Percentiles rank a stretch among this genome's conserved stretches.
Conservation (phyloP, 2,888 invertebrate species). For the Hesperia comma region DNA sequence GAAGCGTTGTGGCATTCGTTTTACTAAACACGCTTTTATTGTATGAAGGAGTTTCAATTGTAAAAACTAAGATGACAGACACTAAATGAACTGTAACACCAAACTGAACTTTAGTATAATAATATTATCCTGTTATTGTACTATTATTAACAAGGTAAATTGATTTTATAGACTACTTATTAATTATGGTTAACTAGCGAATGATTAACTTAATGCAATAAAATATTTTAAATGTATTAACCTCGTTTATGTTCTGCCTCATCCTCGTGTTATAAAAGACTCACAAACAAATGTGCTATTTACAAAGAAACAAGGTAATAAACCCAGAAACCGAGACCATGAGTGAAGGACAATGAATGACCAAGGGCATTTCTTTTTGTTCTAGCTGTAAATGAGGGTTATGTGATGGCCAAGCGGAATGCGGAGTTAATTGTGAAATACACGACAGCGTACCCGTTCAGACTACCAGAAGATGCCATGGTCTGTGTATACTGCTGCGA, state of each 20-base stretch:
- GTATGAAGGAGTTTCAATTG: no score
- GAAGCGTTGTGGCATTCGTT: no score
- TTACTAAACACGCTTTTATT: no score
- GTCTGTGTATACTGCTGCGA: slow-evolving; percentile 77
- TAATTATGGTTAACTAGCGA: slow-evolving; percentile 4
- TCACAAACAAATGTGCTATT: slow-evolving; percentile 3
- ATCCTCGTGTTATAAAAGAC: slow-evolving; percentile 17
- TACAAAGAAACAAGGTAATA: slow-evolving; percentile 1
- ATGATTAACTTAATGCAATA: slow-evolving; percentile 6
- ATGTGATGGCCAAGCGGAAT: slow-evolving; percentile 73
- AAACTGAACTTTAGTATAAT: not conserved
- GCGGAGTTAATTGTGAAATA: slow-evolving; percentile 74
- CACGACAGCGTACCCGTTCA: slow-evolving; percentile 77
- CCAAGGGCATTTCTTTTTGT: slow-evolving; percentile 77
- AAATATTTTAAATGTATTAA: not conserved
- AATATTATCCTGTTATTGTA: not conserved
- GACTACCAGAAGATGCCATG: slow-evolving; percentile 70
- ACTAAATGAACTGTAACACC: not conserved
- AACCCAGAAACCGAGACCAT: not conserved
- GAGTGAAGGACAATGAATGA: slow-evolving; percentile 59
- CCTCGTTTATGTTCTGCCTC: not conserved
- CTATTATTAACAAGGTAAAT: not conserved
- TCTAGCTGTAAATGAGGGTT: slow-evolving; percentile 71
- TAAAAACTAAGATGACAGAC: no score
- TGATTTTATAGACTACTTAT: slow-evolving; percentile 1